Percentiles rank a stretch among this genome's conserved stretches.
These are phyloP conservation scores for Lithobates pipiens DNA, from an alignment of 2,797 vertebrate genomes.

Conservation along the genomic window DNA sequence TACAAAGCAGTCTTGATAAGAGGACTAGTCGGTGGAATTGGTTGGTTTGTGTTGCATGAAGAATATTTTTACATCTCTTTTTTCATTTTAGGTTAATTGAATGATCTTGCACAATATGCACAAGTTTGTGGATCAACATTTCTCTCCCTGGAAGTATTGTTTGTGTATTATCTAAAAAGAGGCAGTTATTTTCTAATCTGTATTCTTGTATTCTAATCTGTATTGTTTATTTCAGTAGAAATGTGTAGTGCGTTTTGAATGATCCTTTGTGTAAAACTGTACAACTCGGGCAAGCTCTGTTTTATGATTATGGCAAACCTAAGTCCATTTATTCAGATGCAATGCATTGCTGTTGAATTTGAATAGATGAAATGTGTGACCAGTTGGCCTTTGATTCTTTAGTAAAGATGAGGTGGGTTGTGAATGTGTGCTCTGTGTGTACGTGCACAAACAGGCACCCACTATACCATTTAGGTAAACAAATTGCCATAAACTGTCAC, in stretches of 20 bases:
- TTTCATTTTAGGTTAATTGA: background rate
- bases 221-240: too few species aligned
- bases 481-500: too few species aligned
- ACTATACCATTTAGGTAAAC: background rate
- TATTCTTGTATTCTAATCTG: too few species aligned
- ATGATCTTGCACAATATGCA: background rate
- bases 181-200: too few species aligned
- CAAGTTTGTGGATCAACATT: background rate
- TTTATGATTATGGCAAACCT: background rate
- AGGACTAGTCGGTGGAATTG: background rate
- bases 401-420: too few species aligned
- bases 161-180: too few species aligned
- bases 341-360: background rate
- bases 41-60: background rate
- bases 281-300: background rate
- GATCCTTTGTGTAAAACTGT: too few species aligned
- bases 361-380: background rate
- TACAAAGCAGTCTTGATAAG: background rate
- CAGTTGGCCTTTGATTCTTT: too few species aligned
- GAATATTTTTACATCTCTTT: background rate
- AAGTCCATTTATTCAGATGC: background rate
- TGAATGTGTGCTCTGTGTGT: too few species aligned
- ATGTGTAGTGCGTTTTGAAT: too few species aligned
- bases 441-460: too few species aligned
- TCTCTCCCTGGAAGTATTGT: too few species aligned